Evolutionary conservation across 2,797 vertebrate genomes (phyloP), one percentile per base, ranked within the genome.

Genomic region (Neoniphon sammara): DNA sequence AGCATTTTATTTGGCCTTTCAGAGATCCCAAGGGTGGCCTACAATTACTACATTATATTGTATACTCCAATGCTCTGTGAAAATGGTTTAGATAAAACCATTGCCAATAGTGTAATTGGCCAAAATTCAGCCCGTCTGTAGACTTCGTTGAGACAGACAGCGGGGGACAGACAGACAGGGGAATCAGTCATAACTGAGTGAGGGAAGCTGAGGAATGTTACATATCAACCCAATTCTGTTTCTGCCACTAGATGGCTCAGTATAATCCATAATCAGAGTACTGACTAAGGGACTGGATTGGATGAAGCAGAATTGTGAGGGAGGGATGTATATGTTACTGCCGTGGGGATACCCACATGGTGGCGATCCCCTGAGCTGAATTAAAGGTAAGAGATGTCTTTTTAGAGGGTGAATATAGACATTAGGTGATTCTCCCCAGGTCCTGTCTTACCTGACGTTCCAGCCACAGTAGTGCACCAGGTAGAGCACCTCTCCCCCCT

Each of bases 401-500:
- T 80, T 79, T 85, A 84, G 75, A 86, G 87, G 85, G 88, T 92
- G 89, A 89, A 91, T 89, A 92, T 77, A 91, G 85, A 89, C 78
- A 72, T 91, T 90, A 93, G 85, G 89, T 91, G 90, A 89, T 88
- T 89, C 84, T 91, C 89, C 91, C 91, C 90, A 91, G 85, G 88
- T 94, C 92, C 94, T 94, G 94, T 93, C 94, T 95, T 95, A 96
- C 95, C 95, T 96, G 93, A 95, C 70, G 88, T 95, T 96, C 95
- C 95, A 96, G 95, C 95, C 95, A 96, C 94, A 95, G 95, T 95
- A 96, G 94, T 96, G 95, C 92, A 96, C 95, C 93, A 95, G 94
- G 95, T 96, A 96, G 92, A 95, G 94, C 92, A 95, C 94, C 89
- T 95, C 93, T 93, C 95, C 95, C 93, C 94, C 94, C 93, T 96